Conservation (phyloP, 2,113 vertebrate genomes). For the Apaloderma vittatum region DNA sequence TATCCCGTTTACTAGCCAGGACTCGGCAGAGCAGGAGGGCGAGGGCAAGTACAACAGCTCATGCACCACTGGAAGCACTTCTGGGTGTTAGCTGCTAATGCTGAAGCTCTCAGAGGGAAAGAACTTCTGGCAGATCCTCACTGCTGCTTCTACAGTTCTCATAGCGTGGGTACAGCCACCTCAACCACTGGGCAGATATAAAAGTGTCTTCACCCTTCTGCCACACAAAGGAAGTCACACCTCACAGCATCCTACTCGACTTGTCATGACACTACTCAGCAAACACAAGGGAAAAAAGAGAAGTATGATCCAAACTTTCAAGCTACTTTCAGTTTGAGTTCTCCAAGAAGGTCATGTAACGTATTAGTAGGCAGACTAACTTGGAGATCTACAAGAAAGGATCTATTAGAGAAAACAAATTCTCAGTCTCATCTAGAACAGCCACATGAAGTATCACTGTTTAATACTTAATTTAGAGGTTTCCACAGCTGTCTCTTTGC, state of each 20-base stretch:
- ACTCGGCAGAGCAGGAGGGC: neutral
- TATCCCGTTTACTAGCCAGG: neutral
- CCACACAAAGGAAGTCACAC: neutral
- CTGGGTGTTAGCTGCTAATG: neutral
- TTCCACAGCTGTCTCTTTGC: neutral
- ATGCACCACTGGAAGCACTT: rapidly evolving
- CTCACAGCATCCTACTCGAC: neutral
- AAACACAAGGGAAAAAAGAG: neutral
- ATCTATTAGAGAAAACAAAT: neutral
- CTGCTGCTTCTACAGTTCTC: neutral
- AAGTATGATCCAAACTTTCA: neutral
- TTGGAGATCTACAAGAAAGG: neutral
- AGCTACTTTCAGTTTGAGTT: neutral
- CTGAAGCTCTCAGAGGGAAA: neutral
- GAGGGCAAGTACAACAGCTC: neutral
- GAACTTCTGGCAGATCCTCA: neutral
- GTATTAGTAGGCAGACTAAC: neutral
- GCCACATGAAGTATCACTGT: neutral
- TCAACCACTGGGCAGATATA: neutral
- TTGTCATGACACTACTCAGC: neutral
- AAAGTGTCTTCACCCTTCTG: neutral
- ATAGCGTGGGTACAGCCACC: neutral
- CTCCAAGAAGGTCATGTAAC: neutral
- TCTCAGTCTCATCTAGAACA: neutral
- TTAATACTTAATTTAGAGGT: neutral